These are phyloP conservation scores for Hoplostethus mediterraneus DNA, from an alignment of 2,797 vertebrate genomes.

Conservation along the genomic window DNA sequence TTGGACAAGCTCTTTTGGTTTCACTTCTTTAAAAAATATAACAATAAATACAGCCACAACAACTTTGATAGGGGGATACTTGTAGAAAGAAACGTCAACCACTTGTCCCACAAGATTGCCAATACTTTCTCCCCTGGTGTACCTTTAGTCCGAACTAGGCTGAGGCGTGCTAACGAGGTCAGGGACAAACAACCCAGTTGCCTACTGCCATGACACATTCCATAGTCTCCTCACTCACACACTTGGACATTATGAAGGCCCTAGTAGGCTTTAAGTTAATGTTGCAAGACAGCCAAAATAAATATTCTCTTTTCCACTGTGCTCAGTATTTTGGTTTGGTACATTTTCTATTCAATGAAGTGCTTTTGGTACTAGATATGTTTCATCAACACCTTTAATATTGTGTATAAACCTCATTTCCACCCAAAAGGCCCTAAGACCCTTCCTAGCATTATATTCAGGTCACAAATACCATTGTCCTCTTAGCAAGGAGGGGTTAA, in stretches of 20 bases:
- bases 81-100: neutral
- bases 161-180: constrained; percentile 34
- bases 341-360: neutral
- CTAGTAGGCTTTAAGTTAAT: neutral
- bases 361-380: neutral
- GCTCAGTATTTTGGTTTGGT: neutral
- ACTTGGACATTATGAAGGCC: neutral
- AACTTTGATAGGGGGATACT: constrained; percentile 22
- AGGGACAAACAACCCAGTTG: constrained; percentile 34
- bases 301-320: neutral
- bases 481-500: neutral
- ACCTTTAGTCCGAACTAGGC: constrained; percentile 14
- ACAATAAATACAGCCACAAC: neutral
- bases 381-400: neutral
- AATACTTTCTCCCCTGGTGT: neutral
- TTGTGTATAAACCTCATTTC: neutral
- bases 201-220: constrained; percentile 8
- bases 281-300: neutral
- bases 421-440: neutral
- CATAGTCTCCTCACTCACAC: constrained; percentile 2
- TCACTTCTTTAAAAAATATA: constrained; percentile 26
- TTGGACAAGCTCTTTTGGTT: neutral
- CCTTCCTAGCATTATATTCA: neutral
- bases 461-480: neutral
- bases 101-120: constrained; percentile 30